Conservation (phyloP, 2,113 vertebrate genomes). For the Dinomys branickii region DNA sequence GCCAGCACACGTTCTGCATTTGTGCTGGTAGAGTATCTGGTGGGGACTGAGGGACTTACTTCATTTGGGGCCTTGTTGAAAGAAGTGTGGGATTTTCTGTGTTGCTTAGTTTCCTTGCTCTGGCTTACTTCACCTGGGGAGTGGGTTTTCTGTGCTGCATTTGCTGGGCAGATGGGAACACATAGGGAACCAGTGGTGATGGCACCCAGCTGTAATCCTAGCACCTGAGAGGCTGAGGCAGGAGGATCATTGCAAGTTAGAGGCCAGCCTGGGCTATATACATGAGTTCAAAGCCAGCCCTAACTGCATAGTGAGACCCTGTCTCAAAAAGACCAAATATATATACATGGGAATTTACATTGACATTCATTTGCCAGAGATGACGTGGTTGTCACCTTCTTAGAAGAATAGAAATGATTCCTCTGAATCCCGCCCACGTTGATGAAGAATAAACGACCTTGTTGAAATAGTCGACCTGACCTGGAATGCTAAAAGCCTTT, state of each 20-base stretch:
- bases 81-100: neutral
- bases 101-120: neutral
- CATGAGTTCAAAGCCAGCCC: too few species aligned
- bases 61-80: neutral
- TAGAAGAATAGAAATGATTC: constrained; percentile 23
- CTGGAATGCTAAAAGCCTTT: constrained; percentile 74
- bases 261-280: too few species aligned
- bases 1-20: neutral
- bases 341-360: neutral
- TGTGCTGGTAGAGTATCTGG: neutral
- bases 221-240: too few species aligned
- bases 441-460: constrained; percentile 64
- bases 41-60: neutral
- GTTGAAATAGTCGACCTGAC: constrained; percentile 43
- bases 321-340: too few species aligned
- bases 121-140: neutral
- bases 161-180: neutral
- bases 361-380: constrained; percentile 25
- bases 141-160: neutral
- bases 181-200: too few species aligned
- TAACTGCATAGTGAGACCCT: too few species aligned
- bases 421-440: constrained; percentile 53
- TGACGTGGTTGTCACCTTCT: constrained; percentile 58
- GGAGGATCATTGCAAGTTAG: too few species aligned
- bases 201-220: too few species aligned